Percentiles rank a stretch among this genome's conserved stretches.
Evolutionary conservation across 2,113 vertebrate species (phyloP).

Genomic region (Acinonyx jubatus): DNA sequence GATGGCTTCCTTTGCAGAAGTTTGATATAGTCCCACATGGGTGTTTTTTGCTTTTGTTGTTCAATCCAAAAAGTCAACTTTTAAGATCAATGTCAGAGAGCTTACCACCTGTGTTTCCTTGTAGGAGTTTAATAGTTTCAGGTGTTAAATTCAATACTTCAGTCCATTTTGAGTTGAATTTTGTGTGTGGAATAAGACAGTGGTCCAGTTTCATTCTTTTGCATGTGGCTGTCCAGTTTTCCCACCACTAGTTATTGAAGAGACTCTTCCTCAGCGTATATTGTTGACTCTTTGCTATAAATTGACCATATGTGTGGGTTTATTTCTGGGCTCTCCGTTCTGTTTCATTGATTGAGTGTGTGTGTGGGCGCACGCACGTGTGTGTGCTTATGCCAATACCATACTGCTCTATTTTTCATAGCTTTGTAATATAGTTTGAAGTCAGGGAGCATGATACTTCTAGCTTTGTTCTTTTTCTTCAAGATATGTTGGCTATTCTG

Average conservation of each 20-base stretch:
- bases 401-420: not conserved
- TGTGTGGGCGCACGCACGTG: rapidly evolving
- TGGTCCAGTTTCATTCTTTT: not conserved
- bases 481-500: not conserved
- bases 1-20: not conserved
- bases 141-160: not conserved
- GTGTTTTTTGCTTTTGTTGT: not conserved
- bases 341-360: not conserved
- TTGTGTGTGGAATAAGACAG: not conserved
- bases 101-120: not conserved
- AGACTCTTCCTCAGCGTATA: not conserved
- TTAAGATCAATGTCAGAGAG: not conserved
- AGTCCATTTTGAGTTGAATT: not conserved
- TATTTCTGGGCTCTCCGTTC: too few species aligned
- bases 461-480: not conserved
- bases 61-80: not conserved
- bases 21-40: not conserved
- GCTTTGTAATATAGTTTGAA: not conserved
- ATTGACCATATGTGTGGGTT: not conserved
- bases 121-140: not conserved
- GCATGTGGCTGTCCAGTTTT: not conserved
- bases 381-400: not conserved
- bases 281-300: not conserved
- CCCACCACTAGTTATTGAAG: not conserved
- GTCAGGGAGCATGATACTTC: not conserved